Conservation (phyloP, 1,140 invertebrate genomes). For the Apis mellifera region DNA sequence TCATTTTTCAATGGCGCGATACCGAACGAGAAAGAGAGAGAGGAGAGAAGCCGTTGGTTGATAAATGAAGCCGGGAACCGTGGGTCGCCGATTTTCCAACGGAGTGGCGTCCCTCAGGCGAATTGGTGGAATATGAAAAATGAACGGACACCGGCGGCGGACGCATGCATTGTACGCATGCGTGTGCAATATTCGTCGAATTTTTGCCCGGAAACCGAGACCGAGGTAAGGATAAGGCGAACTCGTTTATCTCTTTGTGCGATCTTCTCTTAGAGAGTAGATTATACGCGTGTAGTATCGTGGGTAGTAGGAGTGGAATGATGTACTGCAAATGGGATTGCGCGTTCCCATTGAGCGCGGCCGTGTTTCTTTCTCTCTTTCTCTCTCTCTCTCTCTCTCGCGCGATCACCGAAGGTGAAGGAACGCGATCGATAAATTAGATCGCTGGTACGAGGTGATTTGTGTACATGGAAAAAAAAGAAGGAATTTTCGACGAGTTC, state of each 20-base stretch:
- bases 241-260: slow-evolving; percentile 25
- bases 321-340: slow-evolving; percentile 47
- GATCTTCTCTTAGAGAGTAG: slow-evolving; percentile 28
- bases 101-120: slow-evolving; percentile 40
- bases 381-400: background rate
- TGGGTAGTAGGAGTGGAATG: slow-evolving; percentile 3
- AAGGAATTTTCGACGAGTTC: too few species aligned
- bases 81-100: slow-evolving; percentile 52
- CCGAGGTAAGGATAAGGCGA: slow-evolving; percentile 34
- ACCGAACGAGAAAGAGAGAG: slow-evolving; percentile 12
- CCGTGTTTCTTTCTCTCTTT: background rate
- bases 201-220: slow-evolving; percentile 44
- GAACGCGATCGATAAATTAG: background rate
- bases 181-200: background rate
- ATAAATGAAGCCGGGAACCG: slow-evolving; percentile 51
- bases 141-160: slow-evolving; percentile 18
- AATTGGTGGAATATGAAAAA: slow-evolving; percentile 41
- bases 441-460: background rate
- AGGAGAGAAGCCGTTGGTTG: slow-evolving; percentile 26
- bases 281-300: slow-evolving; percentile 27
- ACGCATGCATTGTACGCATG: background rate
- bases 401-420: slow-evolving; percentile 1
- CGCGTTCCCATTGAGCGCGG: background rate
- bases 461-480: background rate
- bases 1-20: slow-evolving; percentile 64